Evolutionary conservation across 2,888 invertebrate species (phyloP), one percentile per base, ranked within the genome.

Genomic region (Anthrax anthrax): DNA sequence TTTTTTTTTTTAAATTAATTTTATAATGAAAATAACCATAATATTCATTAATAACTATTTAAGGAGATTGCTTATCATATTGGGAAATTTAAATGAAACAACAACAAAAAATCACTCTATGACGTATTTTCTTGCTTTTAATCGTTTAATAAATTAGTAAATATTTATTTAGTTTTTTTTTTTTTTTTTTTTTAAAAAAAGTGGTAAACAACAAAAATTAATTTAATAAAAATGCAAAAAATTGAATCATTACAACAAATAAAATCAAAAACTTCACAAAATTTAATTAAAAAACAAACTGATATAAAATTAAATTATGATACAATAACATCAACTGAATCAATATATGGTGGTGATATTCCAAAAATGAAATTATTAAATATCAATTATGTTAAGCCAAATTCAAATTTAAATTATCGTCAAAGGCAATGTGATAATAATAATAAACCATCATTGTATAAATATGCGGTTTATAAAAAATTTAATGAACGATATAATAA

Each of bases 321-420:
- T 6, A 8, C 23, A 23, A 23, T 8, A 23, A 23, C 23, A 23
- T 4, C 23, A 23, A 23, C 23, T 23, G 46, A 46, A 46, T 37
- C 41, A 27, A 60, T 63, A 54, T 63, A 64, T 45, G 60, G 59
- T 43, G 56, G 59, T 18, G 63, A 65, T 46, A 57, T 68, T 50
- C 65, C 68, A 9, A 62, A 67, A 54, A 68, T 68, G 68, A 63
- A 67, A 50, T 50, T 68, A 44, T 56, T 68, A 14, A 63, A 67
- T 51, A 60, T 68, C 47, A 66, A 65, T 51, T 68, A 68, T 55
- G 65, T 67, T 44, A 64, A 62, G 41, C 60, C 64, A 47, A 60
- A 60, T 48, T 63, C 62, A 43, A 41, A 39, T 38, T 46, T 39
- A 27, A 43, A 39, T 39, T 42, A 42, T 18, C 17, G 41, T 34